phyloP scores from a whole-genome alignment of 1,140 invertebrate species.

The Achatina immaculata region DNA sequence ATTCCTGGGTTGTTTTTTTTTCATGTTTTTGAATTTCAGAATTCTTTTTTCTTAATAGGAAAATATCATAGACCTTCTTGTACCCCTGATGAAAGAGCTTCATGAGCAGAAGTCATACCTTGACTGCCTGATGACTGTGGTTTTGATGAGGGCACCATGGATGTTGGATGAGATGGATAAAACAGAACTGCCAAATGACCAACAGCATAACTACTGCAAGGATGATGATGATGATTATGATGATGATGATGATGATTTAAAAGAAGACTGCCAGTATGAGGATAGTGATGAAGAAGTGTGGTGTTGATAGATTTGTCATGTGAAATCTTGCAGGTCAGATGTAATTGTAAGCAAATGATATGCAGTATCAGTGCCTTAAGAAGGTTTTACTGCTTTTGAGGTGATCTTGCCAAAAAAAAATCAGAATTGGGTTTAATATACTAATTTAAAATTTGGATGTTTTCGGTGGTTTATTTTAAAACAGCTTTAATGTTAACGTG shows the following conservation, averaged over 20 bases:
- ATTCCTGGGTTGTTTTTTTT: too few species aligned
- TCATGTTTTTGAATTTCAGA: too few species aligned
- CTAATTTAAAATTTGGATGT: too few species aligned
- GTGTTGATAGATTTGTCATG: not conserved
- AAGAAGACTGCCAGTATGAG: not conserved
- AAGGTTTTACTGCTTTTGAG: not conserved
- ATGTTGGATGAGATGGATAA: conserved; percentile 53
- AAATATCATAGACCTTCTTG: conserved; percentile 41
- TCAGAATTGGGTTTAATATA: too few species aligned
- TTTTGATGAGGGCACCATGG: conserved; percentile 50
- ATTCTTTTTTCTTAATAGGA: too few species aligned
- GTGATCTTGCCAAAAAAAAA: too few species aligned
- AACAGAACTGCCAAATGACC: not conserved
- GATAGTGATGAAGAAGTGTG: conserved; percentile 26
- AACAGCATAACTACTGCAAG: too few species aligned
- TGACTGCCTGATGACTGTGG: conserved; percentile 49
- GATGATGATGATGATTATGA: too few species aligned
- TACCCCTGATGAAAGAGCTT: conserved; percentile 45
- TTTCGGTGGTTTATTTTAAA: too few species aligned
- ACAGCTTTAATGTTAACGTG: too few species aligned
- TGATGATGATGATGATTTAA: not conserved
- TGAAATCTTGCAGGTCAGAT: not conserved
- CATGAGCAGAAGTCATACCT: conserved; percentile 49
- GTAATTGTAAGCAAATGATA: not conserved
- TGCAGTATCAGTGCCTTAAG: not conserved